These are phyloP conservation scores for Glossophaga mutica DNA, from an alignment of 2,797 vertebrate species.

Conservation along the genomic window DNA sequence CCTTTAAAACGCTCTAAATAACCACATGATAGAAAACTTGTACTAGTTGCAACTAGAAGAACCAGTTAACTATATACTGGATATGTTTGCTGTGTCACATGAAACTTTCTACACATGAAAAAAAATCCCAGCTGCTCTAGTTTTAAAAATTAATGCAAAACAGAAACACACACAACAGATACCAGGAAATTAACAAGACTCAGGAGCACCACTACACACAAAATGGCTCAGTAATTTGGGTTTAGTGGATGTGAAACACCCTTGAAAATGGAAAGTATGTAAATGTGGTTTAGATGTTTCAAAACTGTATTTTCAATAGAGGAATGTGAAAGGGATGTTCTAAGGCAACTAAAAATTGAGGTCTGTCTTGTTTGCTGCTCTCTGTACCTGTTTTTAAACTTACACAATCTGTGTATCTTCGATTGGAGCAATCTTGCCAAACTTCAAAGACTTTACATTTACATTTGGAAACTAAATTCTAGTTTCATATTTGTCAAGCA, in stretches of 20 bases:
- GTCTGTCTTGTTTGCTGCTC: not conserved
- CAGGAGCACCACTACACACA: not conserved
- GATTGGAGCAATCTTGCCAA: not conserved
- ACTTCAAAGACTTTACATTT: constrained; percentile 14
- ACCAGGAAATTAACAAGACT: not conserved
- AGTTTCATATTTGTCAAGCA: not conserved
- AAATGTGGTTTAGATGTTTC: constrained; percentile 14
- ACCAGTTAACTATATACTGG: not conserved
- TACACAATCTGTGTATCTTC: not conserved
- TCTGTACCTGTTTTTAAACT: constrained; percentile 21
- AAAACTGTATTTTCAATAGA: not conserved
- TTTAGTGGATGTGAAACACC: not conserved
- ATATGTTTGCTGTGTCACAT: not conserved
- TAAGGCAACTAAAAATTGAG: constrained; percentile 17
- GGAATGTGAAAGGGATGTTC: not conserved
- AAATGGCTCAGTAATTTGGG: constrained; percentile 35
- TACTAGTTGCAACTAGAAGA: not conserved
- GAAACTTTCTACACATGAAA: not conserved
- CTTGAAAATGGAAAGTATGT: constrained; percentile 1
- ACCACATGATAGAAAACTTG: not conserved
- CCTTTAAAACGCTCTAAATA: constrained; percentile 28
- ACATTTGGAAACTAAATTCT: constrained; percentile 10
- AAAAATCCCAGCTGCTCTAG: not conserved
- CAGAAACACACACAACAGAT: constrained; percentile 34
- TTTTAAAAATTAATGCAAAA: not conserved